Evolutionary conservation across 2,113 vertebrate species (phyloP), one percentile per base, ranked within the genome.

Genomic region (Toxostoma redivivum): DNA sequence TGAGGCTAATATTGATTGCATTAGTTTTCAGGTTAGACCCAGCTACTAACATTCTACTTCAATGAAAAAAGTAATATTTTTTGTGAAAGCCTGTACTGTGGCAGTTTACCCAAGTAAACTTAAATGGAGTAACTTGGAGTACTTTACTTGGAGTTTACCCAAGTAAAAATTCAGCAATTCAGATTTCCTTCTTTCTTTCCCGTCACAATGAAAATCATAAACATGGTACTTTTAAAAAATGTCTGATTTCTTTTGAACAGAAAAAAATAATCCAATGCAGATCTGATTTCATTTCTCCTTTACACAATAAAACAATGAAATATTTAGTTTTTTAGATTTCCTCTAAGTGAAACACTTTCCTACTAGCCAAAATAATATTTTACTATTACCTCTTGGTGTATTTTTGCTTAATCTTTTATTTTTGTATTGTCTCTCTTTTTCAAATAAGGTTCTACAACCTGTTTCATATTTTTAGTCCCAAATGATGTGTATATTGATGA

Each of bases 81-180:
- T 57, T 5, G 7, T 85, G 70, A 82, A 79, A 86, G 8, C 15
- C 4, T 0, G 0, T 54, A 23, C 15, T 12, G 11, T 37, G 25
- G 23, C 7, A 35, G 21, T 74, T 81, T 74, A 45, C 13, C 8
- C 42, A 42, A 42, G 40, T 42, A 42, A 42, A 42, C 40, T 42
- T 42, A 42, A 5, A 15, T 42, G 40, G 40, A 42, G 40, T 40
- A 40, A 40, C 40, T 40, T 40, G 40, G 14, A 40, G 40, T 42
- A 42, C 40, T 42, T 42, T 42, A 15, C 15, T 42, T 42, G 40
- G 40, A 42, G 40, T 42, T 15, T 42, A 42, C 40, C 40, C 40
- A 40, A 50, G 16, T 35, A 27, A 81, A 84, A 85, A 13, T 10
- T 22, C 37, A 78, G 0, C 64, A 70, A 66, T 37, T 20, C 6